These are phyloP conservation scores for Spilarctia lutea DNA, from an alignment of 2,888 invertebrate species.

Conservation along the genomic window DNA sequence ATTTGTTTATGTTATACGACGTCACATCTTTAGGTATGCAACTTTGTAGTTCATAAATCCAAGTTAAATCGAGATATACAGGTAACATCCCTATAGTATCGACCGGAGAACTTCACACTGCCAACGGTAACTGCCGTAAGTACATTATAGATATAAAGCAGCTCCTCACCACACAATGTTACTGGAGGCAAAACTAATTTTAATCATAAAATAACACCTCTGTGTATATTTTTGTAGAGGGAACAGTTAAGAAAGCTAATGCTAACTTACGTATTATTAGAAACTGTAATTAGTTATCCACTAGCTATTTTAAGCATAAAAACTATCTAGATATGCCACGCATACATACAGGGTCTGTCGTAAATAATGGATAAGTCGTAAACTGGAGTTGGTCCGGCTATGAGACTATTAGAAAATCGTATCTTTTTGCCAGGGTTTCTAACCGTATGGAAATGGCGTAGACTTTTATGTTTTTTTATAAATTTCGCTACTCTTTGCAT, in stretches of 20 bases:
- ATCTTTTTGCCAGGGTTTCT: too few relatives aligned
- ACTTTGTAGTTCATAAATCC: not conserved
- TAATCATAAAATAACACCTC: not conserved
- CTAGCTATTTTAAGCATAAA: not conserved
- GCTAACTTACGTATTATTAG: not conserved
- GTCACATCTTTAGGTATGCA: not conserved
- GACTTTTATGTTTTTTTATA: too few relatives aligned
- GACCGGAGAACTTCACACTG: conserved; percentile 72
- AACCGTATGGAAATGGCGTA: too few relatives aligned
- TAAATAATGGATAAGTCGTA: too few relatives aligned
- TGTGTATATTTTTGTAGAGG: too few relatives aligned
- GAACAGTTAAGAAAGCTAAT: not conserved
- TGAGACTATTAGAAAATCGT: too few relatives aligned
- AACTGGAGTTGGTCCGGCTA: too few relatives aligned
- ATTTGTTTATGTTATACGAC: not conserved
- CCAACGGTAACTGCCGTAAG: conserved; percentile 31
- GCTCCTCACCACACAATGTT: conserved; percentile 26
- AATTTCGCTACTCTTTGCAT: too few relatives aligned
- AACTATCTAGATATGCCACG: not conserved
- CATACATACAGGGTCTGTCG: too few relatives aligned
- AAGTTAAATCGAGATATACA: not conserved
- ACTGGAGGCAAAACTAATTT: conserved; percentile 7
- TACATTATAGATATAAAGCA: conserved; percentile 39
- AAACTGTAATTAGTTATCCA: not conserved
- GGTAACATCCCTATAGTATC: conserved; percentile 66